phyloP scores from a whole-genome alignment of 2,888 invertebrate genomes.

The Rhimphoctona megacephalus region DNA sequence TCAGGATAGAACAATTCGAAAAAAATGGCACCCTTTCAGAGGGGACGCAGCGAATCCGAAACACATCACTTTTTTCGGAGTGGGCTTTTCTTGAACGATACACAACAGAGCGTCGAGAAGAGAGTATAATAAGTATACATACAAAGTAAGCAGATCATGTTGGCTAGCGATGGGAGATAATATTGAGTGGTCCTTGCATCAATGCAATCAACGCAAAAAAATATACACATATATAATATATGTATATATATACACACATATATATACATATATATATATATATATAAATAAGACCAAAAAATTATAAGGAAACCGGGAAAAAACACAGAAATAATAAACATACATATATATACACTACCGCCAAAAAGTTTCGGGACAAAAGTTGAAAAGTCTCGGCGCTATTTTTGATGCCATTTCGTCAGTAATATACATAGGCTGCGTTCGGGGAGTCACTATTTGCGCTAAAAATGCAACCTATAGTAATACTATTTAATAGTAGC shows the following conservation, averaged over 20 bases:
- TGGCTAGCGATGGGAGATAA: constrained; percentile 84
- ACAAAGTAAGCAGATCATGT: constrained; percentile 83
- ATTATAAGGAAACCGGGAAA: constrained; percentile 42
- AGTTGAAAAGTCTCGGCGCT: too few relatives aligned
- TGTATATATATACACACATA: constrained; percentile 30
- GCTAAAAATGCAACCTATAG: too few relatives aligned
- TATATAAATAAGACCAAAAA: constrained; percentile 42
- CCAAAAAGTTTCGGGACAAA: too few relatives aligned
- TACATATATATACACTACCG: background rate
- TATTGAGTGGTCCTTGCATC: constrained; percentile 93
- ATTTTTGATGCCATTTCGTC: too few relatives aligned
- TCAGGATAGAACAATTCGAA: background rate
- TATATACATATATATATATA: constrained; percentile 44
- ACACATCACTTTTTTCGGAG: background rate
- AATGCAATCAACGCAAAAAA: constrained; percentile 84
- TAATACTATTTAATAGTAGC: too few relatives aligned
- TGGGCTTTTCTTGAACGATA: constrained; percentile 51
- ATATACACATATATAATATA: constrained; percentile 62
- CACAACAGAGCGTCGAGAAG: constrained; percentile 76
- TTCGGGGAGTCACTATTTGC: too few relatives aligned
- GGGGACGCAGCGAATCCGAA: background rate
- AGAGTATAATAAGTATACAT: constrained; percentile 74
- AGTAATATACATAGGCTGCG: too few relatives aligned
- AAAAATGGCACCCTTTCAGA: background rate
- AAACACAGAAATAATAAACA: constrained; percentile 68